Evolutionary conservation across 2,797 vertebrate species (phyloP).

Genomic region (Periparus ater): DNA sequence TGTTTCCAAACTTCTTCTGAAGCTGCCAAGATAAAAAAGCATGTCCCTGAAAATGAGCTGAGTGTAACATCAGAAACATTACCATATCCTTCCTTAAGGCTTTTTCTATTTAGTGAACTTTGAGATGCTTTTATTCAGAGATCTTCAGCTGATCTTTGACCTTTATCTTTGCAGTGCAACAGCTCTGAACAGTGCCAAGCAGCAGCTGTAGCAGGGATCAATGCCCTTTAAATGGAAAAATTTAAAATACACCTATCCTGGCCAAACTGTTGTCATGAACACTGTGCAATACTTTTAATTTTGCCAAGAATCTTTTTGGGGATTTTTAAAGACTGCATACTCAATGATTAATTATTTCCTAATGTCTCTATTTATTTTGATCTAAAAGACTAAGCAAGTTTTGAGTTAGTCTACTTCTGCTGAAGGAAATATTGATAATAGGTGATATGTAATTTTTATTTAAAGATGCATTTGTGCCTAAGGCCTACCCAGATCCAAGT

Average conservation of each 20-base stretch:
- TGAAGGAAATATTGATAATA: neutral
- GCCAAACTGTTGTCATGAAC: neutral
- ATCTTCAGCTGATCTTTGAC: neutral
- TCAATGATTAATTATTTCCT: neutral
- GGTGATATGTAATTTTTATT: neutral
- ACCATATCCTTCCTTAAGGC: neutral
- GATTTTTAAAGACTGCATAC: neutral
- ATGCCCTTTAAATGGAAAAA: neutral
- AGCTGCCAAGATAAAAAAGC: slow-evolving; percentile 51
- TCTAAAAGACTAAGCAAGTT: neutral
- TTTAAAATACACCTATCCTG: neutral
- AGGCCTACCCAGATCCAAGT: neutral
- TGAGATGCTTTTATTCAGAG: neutral
- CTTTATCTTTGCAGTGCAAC: neutral
- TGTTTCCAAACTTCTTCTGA: slow-evolving; percentile 59
- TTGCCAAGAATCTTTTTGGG: neutral
- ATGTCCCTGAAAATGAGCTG: neutral
- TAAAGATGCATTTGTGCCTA: neutral
- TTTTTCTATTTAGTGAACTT: neutral
- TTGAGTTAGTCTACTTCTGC: neutral
- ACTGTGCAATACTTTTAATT: neutral
- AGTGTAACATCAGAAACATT: neutral
- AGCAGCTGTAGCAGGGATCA: neutral
- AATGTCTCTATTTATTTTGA: neutral
- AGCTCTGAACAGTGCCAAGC: neutral